Evolutionary conservation across 1,140 invertebrate genomes (phyloP).

Genomic region (Schlechtendalia chinensis): DNA sequence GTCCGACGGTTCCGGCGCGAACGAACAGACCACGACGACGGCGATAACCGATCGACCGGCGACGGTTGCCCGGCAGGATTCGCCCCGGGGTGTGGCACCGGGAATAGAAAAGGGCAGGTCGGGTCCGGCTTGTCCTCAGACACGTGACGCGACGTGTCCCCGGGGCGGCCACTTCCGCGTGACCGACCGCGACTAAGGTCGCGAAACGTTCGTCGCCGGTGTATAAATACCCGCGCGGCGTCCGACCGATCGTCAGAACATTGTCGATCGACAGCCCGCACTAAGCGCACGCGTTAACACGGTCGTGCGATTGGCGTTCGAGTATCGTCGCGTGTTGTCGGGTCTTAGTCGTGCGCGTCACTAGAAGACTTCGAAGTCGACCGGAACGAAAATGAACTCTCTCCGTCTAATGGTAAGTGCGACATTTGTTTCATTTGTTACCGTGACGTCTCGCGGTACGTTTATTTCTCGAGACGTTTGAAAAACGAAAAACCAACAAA

Average conservation of each 20-base stretch:
- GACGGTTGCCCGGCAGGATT: too few relatives aligned
- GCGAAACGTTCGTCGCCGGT: neutral
- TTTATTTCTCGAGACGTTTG: too few relatives aligned
- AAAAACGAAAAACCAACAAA: too few relatives aligned
- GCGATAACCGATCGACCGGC: too few relatives aligned
- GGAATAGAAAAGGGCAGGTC: neutral
- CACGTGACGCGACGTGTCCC: neutral
- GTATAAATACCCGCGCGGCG: conserved; percentile 11
- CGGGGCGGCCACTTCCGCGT: conserved; percentile 3
- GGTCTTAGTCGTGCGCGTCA: neutral
- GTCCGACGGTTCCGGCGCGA: too few relatives aligned
- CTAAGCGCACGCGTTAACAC: neutral
- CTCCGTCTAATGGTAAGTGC: neutral
- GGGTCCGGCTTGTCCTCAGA: neutral
- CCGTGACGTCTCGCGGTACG: neutral
- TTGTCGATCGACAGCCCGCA: conserved; percentile 11
- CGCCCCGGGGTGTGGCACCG: too few relatives aligned
- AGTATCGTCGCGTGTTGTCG: neutral
- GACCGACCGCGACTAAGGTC: conserved; percentile 4
- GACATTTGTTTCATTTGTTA: too few relatives aligned
- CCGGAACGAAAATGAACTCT: neutral
- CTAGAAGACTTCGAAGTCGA: conserved; percentile 22
- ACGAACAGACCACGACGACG: too few relatives aligned
- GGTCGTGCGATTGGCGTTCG: neutral
- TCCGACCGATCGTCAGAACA: neutral